Evolutionary conservation across 2,888 invertebrate genomes (phyloP), one percentile per base, ranked within the genome.

Genomic region (Drymonia ruficornis): DNA sequence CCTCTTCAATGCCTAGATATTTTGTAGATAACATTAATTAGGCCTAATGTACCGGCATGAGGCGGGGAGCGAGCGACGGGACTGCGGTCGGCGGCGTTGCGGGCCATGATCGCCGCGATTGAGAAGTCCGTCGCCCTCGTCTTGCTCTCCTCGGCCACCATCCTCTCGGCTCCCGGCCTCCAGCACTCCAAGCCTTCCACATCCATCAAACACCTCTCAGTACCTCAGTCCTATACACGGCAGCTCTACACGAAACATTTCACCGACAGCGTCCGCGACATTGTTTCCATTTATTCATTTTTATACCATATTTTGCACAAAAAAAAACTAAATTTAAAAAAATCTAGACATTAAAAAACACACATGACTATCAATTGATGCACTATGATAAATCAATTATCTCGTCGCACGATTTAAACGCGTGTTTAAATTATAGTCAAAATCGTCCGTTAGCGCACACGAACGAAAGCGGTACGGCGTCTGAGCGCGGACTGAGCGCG

Each of bases 61-160:
- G 87, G 84, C 80, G 91, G 89, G 66, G 89, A 86, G 61, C 85
- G 85, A 62, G 89, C 87, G 84, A 73, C 84, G 78, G 91, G 89
- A 77, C 89, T 90, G 74, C 90, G 87, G 76, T 90, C 87, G 60
- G 81, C 86, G 74, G 86, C 88, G 80, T 89, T 91, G 70, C 95
- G 93, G 70, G 97, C 97, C 97, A 98, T 98, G 87, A 98, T 98
- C 80, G 98, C 98, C 74, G 98, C 98, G 84, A 98, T 98, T 84
- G 97, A 98, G 94, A 98, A 98, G 94, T 98, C 98, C 80, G 98
- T 98, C 82, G 98, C 97, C 89, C 85, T 81, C 65, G 88, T 89
- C 86, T 89, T 89, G 70, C 89, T 76, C 67, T 91, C 91, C 80
- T 88, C 90, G 70, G 91, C 89, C 84, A 91, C 87, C 89, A 91